Percentiles rank a stretch among this genome's conserved stretches.
Conservation (phyloP, 2,113 vertebrate genomes). For the Cryptomyrus ogoouensis region DNA sequence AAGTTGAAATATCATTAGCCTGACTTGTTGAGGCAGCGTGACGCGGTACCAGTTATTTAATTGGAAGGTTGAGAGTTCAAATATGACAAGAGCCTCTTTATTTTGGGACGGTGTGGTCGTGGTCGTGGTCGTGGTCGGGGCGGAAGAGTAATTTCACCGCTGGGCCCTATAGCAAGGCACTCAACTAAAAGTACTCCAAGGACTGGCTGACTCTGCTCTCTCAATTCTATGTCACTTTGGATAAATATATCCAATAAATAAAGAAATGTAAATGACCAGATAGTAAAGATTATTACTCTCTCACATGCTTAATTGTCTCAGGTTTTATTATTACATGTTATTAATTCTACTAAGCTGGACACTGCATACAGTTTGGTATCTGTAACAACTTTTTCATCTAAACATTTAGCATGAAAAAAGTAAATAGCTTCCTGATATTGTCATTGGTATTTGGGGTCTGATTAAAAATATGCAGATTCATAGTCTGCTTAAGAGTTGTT, state of each 20-base stretch:
- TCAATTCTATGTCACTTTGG: neutral
- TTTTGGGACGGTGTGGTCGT: neutral
- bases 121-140: neutral
- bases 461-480: neutral
- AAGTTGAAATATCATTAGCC: neutral
- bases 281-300: neutral
- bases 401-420: neutral
- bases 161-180: neutral
- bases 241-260: neutral
- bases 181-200: neutral
- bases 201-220: neutral
- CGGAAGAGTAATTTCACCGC: neutral
- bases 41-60: neutral
- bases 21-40: neutral
- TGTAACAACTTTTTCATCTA: neutral
- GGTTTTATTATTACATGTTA: neutral
- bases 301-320: neutral
- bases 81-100: neutral
- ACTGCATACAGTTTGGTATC: neutral
- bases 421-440: neutral
- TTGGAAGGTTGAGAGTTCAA: neutral
- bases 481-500: neutral
- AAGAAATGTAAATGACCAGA: neutral
- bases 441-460: neutral
- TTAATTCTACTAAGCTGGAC: neutral